Base-by-base conservation (phyloP, 1,140 invertebrate genomes). In the Rhyzopertha dominica region DNA sequence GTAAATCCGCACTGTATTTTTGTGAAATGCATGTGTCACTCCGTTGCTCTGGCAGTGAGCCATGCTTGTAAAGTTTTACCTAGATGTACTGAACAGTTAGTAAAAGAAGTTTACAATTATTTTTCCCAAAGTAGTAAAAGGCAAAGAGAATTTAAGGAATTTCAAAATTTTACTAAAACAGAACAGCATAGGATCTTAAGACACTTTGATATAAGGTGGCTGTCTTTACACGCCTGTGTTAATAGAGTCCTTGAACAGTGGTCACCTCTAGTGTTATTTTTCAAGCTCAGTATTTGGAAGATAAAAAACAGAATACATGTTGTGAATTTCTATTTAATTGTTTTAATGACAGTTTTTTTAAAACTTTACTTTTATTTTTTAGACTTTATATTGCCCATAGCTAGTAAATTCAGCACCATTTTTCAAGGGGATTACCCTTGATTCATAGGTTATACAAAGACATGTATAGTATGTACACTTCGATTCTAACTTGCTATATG, bases 1-100 rank as follows among this genome's bases (percentile, higher is more conserved):
- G 17, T 48, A 3, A 52, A 52, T 48, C 39, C 38, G 4, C 25
- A 54, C 25, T 50, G 51, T 39, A 26, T 54, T 13, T 54, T 50
- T 13, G 35, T 50, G 20, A 50, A 50, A 12, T 47, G 47, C 45
- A 0, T 54, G 43, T 32, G 38, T 13, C 43, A 54, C 43, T 51
- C 43, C 1, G 44, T 14, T 28, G 47, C 43, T 8, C 42, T 50
- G 19, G 22, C 4, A 25, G 43, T 53, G 24, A 17, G 12, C 40
- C 35, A 53, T 13, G 43, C 51, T 5, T 49, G 39, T 43, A 53
- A 50, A 50, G 37, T 20, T 5, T 14, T 40, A 8, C 38, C 20
- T 9, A 26, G 24, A 9, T 10, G 12, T 40, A 17, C 18, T 10
- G 30, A 26, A 14, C 20, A 40, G 14, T 17, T 25, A 17, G 24